Evolutionary conservation across 1,140 invertebrate species (phyloP), one percentile per base, ranked within the genome.

Genomic region (Hyphantria cunea): DNA sequence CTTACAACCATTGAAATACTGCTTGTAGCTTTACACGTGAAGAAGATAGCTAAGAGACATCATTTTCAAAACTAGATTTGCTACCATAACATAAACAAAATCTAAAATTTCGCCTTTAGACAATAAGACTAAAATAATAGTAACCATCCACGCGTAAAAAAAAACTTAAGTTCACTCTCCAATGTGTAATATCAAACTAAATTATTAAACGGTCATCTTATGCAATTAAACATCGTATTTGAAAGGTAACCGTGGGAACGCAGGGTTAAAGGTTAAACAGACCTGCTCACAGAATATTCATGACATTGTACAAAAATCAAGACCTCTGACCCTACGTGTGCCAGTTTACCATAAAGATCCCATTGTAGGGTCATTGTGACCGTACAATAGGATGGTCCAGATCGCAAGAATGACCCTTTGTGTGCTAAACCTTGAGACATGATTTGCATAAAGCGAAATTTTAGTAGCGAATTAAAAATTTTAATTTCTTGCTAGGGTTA

Each of bases 281-380:
- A 89, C 86, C 86, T 89, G 86, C 80, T 70, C 72, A 73, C 71
- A 62, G 81, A 82, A 82, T 78, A 80, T 83, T 73, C 75, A 76
- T 50, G 63, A 70, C 72, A 74, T 71, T 31, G 47, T 45, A 45
- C 6, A 33, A 60, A 81, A 81, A 80, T 86, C 82, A 80, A 81
- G 80, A 87, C 82, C 78, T 79, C 45, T 89, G 80, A 89, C 84
- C 84, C 78, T 66, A 72, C 64, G 78, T 75, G 67, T 72, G 68
- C 53, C 48, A 37, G 41, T 70, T 70, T 70, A 71, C n/a, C 63
- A 60, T 64, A 53, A 60, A 39, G 44, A 58, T 49, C 32, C 37
- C 55, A 49, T 45, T 47, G 45, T 58, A 49, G 33, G 45, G 15
- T 48, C 53, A 33, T 14, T 39, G 11, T 6, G 15, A 9, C 32